phyloP scores from a whole-genome alignment of 1,140 invertebrate genomes.

The Pseudomyrmex concolor region DNA sequence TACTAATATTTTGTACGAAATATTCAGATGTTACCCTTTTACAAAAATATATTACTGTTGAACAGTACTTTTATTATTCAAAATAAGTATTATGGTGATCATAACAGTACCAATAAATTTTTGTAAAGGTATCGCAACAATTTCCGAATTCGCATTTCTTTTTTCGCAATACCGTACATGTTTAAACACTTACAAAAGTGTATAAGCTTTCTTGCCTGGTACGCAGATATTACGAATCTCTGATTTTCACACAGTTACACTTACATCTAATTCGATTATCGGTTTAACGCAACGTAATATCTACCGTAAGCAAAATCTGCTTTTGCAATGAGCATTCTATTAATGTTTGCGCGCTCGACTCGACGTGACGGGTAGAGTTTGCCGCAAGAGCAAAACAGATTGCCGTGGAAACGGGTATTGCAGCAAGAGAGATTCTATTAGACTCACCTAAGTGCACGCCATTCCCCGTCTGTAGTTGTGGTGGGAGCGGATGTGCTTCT shows the following conservation, averaged over 20 bases:
- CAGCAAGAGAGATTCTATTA: slow-evolving; percentile 38
- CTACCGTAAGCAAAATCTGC: neutral
- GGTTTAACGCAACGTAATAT: neutral
- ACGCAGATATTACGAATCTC: too few relatives aligned
- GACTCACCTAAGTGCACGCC: slow-evolving; percentile 82
- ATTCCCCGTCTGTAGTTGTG: slow-evolving; percentile 84
- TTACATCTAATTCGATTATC: neutral
- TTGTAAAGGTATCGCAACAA: neutral
- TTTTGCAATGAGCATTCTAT: neutral
- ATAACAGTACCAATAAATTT: too few relatives aligned
- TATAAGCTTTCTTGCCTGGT: too few relatives aligned
- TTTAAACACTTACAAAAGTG: too few relatives aligned
- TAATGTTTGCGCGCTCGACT: neutral
- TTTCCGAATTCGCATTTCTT: neutral
- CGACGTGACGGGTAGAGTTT: neutral
- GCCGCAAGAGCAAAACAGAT: neutral
- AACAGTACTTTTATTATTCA: too few relatives aligned
- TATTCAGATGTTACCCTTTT: too few relatives aligned
- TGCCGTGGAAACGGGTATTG: slow-evolving; percentile 14
- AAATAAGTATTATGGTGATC: too few relatives aligned
- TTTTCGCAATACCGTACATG: neutral
- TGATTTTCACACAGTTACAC: too few relatives aligned
- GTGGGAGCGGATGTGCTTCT: slow-evolving; percentile 85
- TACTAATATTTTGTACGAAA: neutral
- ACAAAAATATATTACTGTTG: too few relatives aligned